Evolutionary conservation across 2,888 invertebrate genomes (phyloP).

Genomic region (Amaurobius ferox): DNA sequence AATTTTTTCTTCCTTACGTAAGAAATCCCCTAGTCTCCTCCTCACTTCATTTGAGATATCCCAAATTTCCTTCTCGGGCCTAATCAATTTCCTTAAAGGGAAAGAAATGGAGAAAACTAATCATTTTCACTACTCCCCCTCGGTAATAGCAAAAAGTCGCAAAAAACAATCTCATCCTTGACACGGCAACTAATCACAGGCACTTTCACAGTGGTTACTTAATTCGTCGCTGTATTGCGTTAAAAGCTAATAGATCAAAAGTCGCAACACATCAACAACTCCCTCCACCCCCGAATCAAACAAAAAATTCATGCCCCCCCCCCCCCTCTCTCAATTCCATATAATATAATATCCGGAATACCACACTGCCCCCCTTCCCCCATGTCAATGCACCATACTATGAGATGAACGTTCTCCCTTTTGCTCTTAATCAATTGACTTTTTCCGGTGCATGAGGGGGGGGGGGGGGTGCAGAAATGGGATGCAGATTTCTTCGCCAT

Average conservation of each 20-base stretch:
- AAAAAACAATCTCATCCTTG: not conserved
- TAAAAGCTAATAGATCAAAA: constrained; percentile 71
- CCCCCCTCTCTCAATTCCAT: not conserved
- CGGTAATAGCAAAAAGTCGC: too few relatives aligned
- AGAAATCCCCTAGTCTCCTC: too few relatives aligned
- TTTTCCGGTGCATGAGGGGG: constrained; percentile 15
- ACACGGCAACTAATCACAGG: constrained; percentile 30
- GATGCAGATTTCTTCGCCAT: constrained; percentile 67
- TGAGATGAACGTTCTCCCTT: constrained; percentile 35
- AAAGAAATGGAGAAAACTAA: too few relatives aligned
- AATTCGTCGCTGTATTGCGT: constrained; percentile 50
- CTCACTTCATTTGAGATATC: too few relatives aligned
- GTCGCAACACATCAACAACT: constrained; percentile 30
- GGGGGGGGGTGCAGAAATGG: constrained; percentile 13
- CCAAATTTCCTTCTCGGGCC: too few relatives aligned
- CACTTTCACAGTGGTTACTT: constrained; percentile 61
- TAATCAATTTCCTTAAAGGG: too few relatives aligned
- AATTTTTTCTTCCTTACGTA: too few relatives aligned
- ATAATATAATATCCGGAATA: constrained; percentile 35
- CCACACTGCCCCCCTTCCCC: not conserved
- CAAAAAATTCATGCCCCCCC: constrained; percentile 22
- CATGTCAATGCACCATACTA: not conserved
- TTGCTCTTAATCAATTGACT: constrained; percentile 68
- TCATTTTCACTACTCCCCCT: too few relatives aligned
- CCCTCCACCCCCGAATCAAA: not conserved